Evolutionary conservation across 2,888 invertebrate genomes (phyloP).

Genomic region (Lingula anatina): DNA sequence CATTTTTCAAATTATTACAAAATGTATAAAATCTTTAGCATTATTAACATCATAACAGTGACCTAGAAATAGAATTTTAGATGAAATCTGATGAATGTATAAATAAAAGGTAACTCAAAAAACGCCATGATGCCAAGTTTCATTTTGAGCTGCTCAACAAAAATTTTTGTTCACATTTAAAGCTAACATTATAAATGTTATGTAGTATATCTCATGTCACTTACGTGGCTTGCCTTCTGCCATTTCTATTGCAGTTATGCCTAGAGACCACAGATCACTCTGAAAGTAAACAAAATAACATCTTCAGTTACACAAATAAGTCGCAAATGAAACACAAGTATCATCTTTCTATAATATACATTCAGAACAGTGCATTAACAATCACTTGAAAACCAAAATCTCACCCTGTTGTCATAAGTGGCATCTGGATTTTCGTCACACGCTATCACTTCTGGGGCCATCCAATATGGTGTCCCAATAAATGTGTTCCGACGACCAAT

Average conservation of each 20-base stretch:
- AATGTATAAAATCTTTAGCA: neutral
- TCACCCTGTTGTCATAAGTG: constrained; percentile 86
- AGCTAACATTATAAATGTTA: no score
- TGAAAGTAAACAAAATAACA: no score
- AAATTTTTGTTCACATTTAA: no score
- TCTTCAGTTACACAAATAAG: no score
- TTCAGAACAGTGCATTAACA: no score
- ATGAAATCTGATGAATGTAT: neutral
- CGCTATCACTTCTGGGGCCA: constrained; percentile 58
- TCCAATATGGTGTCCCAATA: constrained; percentile 70
- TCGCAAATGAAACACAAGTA: no score
- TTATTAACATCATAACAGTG: neutral
- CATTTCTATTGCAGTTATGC: constrained; percentile 99
- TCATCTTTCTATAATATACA: no score
- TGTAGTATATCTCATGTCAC: constrained; percentile 23
- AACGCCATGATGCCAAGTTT: no score
- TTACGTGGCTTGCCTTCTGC: constrained; percentile 94
- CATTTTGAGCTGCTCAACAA: no score
- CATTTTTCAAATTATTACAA: neutral
- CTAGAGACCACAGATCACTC: constrained; percentile 61
- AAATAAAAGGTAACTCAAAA: neutral
- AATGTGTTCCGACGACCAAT: constrained; percentile 97
- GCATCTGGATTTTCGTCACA: constrained; percentile 99
- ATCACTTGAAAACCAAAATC: no score
- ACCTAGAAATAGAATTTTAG: no score